These are phyloP conservation scores for Plebejus argus DNA, from an alignment of 2,888 invertebrate species.

Conservation along the genomic window DNA sequence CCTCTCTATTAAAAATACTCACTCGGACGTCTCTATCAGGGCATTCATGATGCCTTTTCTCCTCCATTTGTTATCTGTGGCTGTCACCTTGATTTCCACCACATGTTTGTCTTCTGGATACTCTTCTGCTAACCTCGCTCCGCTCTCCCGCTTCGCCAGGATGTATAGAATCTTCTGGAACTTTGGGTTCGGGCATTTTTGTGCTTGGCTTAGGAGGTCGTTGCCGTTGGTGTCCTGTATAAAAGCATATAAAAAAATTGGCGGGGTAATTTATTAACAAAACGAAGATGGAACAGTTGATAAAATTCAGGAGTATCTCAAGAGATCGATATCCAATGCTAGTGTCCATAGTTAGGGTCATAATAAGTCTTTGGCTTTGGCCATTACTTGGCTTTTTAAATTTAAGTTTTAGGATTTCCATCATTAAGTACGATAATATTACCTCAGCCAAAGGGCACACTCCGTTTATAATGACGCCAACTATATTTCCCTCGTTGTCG, in stretches of 20 bases:
- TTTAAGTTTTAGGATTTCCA: too few relatives aligned
- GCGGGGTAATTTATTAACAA: too few relatives aligned
- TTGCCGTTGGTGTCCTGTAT: slow-evolving; percentile 61
- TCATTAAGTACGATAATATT: not conserved
- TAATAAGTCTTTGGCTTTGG: too few relatives aligned
- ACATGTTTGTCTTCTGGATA: slow-evolving; percentile 78
- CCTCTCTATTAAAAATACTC: slow-evolving; percentile 49
- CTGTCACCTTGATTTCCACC: slow-evolving; percentile 83
- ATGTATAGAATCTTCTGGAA: slow-evolving; percentile 84
- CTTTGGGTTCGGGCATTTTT: slow-evolving; percentile 79
- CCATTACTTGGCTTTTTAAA: too few relatives aligned
- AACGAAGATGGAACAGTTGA: slow-evolving; percentile 30
- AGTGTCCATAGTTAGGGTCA: too few relatives aligned
- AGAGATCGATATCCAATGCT: too few relatives aligned
- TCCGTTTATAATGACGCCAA: slow-evolving; percentile 81
- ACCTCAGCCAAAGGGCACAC: slow-evolving; percentile 60
- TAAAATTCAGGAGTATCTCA: too few relatives aligned
- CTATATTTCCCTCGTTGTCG: slow-evolving; percentile 77
- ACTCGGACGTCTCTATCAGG: slow-evolving; percentile 83
- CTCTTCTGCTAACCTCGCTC: slow-evolving; percentile 78
- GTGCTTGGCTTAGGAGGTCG: slow-evolving; percentile 64
- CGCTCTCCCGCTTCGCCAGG: slow-evolving; percentile 78
- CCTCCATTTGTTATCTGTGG: slow-evolving; percentile 84
- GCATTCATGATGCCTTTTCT: slow-evolving; percentile 84
- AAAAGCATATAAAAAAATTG: too few relatives aligned